Conservation (phyloP, 2,797 vertebrate species). For the Smutsia gigantea region DNA sequence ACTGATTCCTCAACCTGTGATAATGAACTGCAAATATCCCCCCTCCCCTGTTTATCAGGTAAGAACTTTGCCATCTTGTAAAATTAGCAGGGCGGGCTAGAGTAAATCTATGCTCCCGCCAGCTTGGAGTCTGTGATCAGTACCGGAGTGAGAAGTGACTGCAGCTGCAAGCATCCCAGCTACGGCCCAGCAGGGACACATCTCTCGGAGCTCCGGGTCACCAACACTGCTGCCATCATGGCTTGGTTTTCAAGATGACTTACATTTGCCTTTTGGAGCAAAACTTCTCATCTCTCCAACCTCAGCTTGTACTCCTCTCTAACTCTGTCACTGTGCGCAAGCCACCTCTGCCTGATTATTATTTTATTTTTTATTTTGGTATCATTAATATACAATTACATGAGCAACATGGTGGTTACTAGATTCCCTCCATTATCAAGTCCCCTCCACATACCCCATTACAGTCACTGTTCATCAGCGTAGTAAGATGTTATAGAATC, state of each 20-base stretch:
- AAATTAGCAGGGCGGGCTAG: background rate
- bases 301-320: background rate
- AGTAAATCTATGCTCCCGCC: background rate
- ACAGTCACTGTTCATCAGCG: too few relatives aligned
- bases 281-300: background rate
- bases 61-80: background rate
- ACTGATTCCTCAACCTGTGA: background rate
- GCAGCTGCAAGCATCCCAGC: background rate
- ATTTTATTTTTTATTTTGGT: too few relatives aligned
- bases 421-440: too few relatives aligned
- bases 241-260: background rate
- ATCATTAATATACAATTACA: too few relatives aligned
- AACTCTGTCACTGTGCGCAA: background rate
- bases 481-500: too few relatives aligned
- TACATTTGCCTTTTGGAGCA: background rate
- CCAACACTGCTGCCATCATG: background rate
- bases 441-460: too few relatives aligned
- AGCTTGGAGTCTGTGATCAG: background rate
- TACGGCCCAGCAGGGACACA: accelerated
- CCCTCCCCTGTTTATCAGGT: background rate
- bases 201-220: background rate
- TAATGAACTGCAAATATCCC: background rate
- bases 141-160: background rate
- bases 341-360: too few relatives aligned
- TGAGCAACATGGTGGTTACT: too few relatives aligned